phyloP scores from a whole-genome alignment of 2,797 vertebrate genomes.

The Etheostoma nigrum region DNA sequence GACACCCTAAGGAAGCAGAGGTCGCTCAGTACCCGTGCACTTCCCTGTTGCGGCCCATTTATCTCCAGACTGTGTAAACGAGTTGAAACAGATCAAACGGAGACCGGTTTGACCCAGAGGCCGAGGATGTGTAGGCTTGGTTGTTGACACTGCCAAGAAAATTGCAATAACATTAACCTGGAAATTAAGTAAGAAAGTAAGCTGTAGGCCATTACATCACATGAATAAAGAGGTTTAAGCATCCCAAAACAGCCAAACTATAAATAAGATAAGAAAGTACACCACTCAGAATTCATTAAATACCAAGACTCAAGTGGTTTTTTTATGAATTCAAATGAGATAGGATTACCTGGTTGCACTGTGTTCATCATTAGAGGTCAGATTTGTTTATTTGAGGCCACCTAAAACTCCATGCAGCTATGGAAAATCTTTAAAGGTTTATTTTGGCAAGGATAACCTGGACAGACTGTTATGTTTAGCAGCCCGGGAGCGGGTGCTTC shows the following conservation, averaged over 20 bases:
- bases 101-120: conserved; percentile 31
- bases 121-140: conserved; percentile 17
- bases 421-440: background rate
- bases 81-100: conserved; percentile 54
- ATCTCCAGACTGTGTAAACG: conserved; percentile 45
- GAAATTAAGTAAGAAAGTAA: background rate
- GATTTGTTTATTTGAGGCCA: conserved; percentile 1
- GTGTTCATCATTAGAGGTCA: background rate
- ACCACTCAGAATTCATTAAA: background rate
- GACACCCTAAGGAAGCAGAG: conserved; percentile 48
- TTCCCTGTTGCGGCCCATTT: conserved; percentile 59
- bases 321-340: background rate
- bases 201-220: conserved; percentile 3
- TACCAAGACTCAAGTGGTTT: background rate
- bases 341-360: background rate
- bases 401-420: background rate
- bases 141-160: conserved; percentile 38
- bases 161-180: conserved; percentile 26
- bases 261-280: background rate
- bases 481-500: conserved; percentile 5
- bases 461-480: conserved; percentile 19
- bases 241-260: conserved; percentile 3
- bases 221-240: background rate
- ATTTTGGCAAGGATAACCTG: background rate
- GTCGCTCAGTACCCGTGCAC: conserved; percentile 36